Conservation (phyloP, 2,113 vertebrate genomes). For the Solea solea region DNA sequence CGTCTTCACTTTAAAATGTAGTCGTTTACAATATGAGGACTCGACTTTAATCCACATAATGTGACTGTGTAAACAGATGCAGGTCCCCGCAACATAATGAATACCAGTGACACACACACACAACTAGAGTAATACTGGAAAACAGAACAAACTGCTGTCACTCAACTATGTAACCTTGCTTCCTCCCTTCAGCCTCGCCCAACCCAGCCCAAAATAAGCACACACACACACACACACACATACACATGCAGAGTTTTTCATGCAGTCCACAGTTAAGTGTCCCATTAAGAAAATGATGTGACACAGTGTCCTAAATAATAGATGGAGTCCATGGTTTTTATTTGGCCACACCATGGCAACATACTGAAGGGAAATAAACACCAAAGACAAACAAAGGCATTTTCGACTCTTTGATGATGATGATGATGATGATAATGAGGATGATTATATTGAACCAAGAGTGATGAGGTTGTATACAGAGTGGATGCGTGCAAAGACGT, state of each 20-base stretch:
- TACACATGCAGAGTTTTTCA: slow-evolving; percentile 4
- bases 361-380: slow-evolving; percentile 5
- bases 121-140: slow-evolving; percentile 9
- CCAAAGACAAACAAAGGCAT: neutral
- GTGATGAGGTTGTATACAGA: neutral
- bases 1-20: too few species aligned
- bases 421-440: too few species aligned
- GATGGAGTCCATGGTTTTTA: neutral
- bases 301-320: neutral
- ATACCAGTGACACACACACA: too few species aligned
- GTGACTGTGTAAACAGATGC: too few species aligned
- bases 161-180: slow-evolving; percentile 37
- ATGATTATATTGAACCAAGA: neutral
- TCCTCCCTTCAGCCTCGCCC: slow-evolving; percentile 22
- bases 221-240: slow-evolving; percentile 15
- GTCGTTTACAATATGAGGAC: too few species aligned
- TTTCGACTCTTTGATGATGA: neutral
- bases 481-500: too few species aligned
- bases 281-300: neutral
- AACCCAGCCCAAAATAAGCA: slow-evolving; percentile 12
- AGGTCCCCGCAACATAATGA: too few species aligned
- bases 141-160: slow-evolving; percentile 54
- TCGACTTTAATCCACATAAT: too few species aligned
- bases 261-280: neutral
- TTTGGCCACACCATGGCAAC: slow-evolving; percentile 1